Evolutionary conservation across 2,888 invertebrate genomes (phyloP).

Genomic region (Chironomus tentans): DNA sequence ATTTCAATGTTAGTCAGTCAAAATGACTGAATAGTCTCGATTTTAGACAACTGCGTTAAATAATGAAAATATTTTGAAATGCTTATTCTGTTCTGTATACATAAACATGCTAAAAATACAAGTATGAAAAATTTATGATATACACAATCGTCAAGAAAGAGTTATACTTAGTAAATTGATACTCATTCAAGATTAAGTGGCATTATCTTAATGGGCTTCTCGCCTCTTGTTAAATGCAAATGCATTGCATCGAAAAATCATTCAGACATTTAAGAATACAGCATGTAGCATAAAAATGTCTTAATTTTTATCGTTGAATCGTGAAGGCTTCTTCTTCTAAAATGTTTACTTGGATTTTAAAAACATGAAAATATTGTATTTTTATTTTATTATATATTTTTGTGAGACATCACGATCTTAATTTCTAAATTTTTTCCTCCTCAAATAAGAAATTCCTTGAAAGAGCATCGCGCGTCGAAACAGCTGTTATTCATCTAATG

Average conservation of each 20-base stretch:
- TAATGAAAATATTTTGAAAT: too few relatives aligned
- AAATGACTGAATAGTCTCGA: too few relatives aligned
- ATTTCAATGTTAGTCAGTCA: too few relatives aligned
- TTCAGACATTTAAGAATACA: background rate
- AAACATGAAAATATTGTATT: slow-evolving; percentile 1
- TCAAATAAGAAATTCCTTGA: background rate
- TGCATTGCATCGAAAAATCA: background rate
- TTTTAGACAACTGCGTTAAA: too few relatives aligned
- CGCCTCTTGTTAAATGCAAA: background rate
- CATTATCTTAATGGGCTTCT: background rate
- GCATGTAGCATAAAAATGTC: background rate
- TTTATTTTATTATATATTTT: too few relatives aligned
- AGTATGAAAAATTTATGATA: too few relatives aligned
- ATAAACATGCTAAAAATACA: too few relatives aligned
- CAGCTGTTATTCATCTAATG: slow-evolving; percentile 19
- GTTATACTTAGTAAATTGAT: background rate
- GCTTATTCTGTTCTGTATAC: too few relatives aligned
- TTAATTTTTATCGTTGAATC: background rate
- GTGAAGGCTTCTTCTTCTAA: background rate
- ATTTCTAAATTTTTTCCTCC: background rate
- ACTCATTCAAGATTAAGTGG: background rate
- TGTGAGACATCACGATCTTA: slow-evolving; percentile 17
- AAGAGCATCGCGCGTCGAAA: background rate
- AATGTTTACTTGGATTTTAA: background rate
- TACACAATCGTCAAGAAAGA: too few relatives aligned